A percentile compares a stretch with the other conserved stretches of the same genome.
phyloP scores from a whole-genome alignment of 2,888 invertebrate genomes.

The Netelia fuscicornis region DNA sequence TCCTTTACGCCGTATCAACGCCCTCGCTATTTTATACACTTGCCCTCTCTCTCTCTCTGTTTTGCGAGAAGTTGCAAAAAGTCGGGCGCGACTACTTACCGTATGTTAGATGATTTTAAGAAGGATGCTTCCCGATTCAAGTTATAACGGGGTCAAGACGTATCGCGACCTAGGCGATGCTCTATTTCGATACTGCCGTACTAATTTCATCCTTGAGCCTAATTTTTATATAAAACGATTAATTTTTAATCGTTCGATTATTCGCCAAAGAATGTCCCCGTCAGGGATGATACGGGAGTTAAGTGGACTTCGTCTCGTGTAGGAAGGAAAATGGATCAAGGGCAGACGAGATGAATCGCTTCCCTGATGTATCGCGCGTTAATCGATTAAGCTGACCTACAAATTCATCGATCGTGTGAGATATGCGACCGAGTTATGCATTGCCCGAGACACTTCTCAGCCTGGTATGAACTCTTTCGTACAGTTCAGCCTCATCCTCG shows the following conservation, averaged over 20 bases:
- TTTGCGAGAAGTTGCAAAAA: conserved; percentile 31
- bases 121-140: neutral
- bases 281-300: no score
- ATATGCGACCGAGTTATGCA: conserved; percentile 57
- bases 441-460: conserved; percentile 17
- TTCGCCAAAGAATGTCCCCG: neutral
- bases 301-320: neutral
- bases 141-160: no score
- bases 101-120: neutral
- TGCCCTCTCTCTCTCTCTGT: neutral
- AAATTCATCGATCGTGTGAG: conserved; percentile 63
- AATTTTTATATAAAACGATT: no score
- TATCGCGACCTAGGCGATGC: no score
- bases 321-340: conserved; percentile 43
- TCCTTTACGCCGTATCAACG: conserved; percentile 32
- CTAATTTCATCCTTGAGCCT: no score
- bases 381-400: conserved; percentile 59
- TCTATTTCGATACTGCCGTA: no score
- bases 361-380: conserved; percentile 31
- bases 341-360: conserved; percentile 28
- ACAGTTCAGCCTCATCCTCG: conserved; percentile 37
- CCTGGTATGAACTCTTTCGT: conserved; percentile 33
- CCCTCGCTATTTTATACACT: conserved; percentile 3
- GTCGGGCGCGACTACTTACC: neutral
- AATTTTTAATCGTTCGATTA: no score